Percentiles rank a stretch among this genome's conserved stretches.
Conservation (phyloP, 2,888 invertebrate species). For the Zygaena filipendulae region DNA sequence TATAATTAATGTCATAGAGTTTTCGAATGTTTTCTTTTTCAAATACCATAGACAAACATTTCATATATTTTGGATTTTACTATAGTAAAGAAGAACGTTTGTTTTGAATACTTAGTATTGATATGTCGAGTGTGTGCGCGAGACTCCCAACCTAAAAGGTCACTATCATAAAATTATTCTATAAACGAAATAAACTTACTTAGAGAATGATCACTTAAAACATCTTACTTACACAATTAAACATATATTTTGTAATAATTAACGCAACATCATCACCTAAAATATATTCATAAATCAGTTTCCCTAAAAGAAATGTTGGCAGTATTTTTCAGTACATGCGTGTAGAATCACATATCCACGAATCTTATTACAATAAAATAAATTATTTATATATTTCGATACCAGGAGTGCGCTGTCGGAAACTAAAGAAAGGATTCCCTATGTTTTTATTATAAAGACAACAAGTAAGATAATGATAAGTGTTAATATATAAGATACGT, state of each 20-base stretch:
- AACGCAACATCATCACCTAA: too few species aligned
- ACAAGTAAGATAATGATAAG: too few species aligned
- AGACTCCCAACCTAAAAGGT: constrained; percentile 44
- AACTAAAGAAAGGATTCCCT: too few species aligned
- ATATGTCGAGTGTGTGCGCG: constrained; percentile 41
- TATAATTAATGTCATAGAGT: constrained; percentile 22
- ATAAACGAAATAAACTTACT: constrained; percentile 62
- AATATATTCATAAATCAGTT: constrained; percentile 32
- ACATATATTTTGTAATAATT: constrained; percentile 49
- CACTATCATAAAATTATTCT: constrained; percentile 44
- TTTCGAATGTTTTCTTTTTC: constrained; percentile 8
- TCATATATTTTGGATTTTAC: constrained; percentile 8
- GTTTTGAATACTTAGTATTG: too few species aligned
- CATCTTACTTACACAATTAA: constrained; percentile 52
- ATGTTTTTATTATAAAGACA: too few species aligned
- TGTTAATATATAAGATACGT: too few species aligned
- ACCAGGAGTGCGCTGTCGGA: too few species aligned
- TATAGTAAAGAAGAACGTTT: too few species aligned
- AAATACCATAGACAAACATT: constrained; percentile 14
- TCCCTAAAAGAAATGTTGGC: constrained; percentile 55
- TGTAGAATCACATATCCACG: constrained; percentile 33
- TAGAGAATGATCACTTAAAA: constrained; percentile 52
- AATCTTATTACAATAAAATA: too few species aligned
- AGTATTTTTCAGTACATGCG: constrained; percentile 55
- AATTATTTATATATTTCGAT: too few species aligned